Evolutionary conservation across 2,797 vertebrate genomes (phyloP).

Genomic region (Liparis tanakae): DNA sequence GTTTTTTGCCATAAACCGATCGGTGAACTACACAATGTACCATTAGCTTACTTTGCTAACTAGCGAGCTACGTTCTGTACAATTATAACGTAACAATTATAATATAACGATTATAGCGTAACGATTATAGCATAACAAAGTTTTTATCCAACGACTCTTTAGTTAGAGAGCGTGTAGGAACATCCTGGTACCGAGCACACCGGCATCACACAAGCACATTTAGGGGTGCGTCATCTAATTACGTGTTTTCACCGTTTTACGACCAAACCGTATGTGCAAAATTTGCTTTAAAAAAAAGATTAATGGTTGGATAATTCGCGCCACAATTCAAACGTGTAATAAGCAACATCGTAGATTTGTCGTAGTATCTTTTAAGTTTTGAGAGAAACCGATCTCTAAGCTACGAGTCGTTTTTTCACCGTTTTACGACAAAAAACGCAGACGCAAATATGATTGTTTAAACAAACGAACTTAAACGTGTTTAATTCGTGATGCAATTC

Average conservation of each 20-base stretch:
- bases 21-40: background rate
- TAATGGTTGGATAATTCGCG: background rate
- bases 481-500: background rate
- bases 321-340: too few relatives aligned
- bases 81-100: too few relatives aligned
- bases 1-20: background rate
- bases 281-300: background rate
- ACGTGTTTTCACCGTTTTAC: background rate
- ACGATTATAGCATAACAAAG: too few relatives aligned
- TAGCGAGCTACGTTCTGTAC: background rate
- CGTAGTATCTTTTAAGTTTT: background rate
- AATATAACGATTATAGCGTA: too few relatives aligned
- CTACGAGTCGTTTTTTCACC: too few relatives aligned
- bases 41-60: background rate
- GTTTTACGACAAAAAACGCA: background rate
- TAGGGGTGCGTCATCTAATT: too few relatives aligned
- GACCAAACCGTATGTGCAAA: background rate
- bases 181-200: background rate
- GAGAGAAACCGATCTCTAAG: background rate
- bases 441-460: background rate
- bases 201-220: too few relatives aligned
- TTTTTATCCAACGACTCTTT: background rate
- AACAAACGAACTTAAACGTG: background rate
- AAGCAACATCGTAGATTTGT: background rate
- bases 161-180: background rate